Evolutionary conservation across 2,797 vertebrate species (phyloP), one percentile per base, ranked within the genome.

Genomic region (Borostomias antarcticus): DNA sequence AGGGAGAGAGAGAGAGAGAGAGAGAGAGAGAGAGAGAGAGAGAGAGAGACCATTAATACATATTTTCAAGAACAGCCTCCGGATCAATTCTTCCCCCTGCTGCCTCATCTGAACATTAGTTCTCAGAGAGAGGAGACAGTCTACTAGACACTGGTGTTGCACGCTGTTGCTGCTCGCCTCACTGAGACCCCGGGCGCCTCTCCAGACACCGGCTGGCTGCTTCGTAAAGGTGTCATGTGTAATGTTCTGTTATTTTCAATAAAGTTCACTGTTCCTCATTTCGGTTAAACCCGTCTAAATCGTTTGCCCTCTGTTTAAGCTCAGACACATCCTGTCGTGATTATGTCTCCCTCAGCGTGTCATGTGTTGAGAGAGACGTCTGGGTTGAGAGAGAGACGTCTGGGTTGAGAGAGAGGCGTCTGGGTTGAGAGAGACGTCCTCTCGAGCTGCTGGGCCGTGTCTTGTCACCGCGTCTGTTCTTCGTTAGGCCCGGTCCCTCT

Each of bases 41-140:
- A 47, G 51, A 66, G 69, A 57, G 68, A 57, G 76, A 75, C 72
- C 81, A 79, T 75, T 81, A 75, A 81, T 66, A 79, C 63, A 81
- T 82, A 82, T 92, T 92, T 90, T 87, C 79, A 85, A 82, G 85
- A 91, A 88, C 81, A 82, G 77, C 77, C 84, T 73, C 58, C 76
- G 82, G 86, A 92, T 91, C 80, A 85, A 84, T 91, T 85, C 80
- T 80, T 82, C 75, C 73, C 76, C 70, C 51, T 45, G 59, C 62
- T 75, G 80, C 66, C 66, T 78, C 71, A 80, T 80, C 75, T 82
- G 58, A 79, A 79, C 70, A 75, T 69, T 52, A 56, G 67, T 77
- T 78, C 77, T 81, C 79, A 73, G 79, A 81, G 77, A 72, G 78
- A 79, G 75, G 65, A 77, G 23, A 69, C 67, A 23, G 1, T 50